Percentiles rank a stretch among this genome's conserved stretches.
These are phyloP conservation scores for Poecilia latipinna DNA, from an alignment of 2,113 vertebrate genomes.

Conservation along the genomic window DNA sequence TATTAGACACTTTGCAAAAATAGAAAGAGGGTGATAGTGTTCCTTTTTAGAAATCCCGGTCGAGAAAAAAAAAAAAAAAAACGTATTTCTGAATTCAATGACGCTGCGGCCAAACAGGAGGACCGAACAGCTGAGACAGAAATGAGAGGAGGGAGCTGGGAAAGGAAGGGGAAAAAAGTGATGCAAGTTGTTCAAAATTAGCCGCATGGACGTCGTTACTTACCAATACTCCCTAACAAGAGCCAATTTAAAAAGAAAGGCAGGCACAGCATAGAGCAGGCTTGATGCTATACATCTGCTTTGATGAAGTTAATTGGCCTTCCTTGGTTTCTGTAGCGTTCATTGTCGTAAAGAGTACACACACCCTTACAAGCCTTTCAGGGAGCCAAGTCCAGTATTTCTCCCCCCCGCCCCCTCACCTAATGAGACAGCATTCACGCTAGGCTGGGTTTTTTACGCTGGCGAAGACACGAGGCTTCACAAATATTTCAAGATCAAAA, in stretches of 20 bases:
- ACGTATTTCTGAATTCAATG: conserved; percentile 50
- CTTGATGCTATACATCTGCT: not conserved
- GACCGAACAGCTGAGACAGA: conserved; percentile 55
- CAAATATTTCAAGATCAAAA: not conserved
- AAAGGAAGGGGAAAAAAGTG: conserved; percentile 59
- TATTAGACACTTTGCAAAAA: conserved; percentile 24
- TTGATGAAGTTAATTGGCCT: not conserved
- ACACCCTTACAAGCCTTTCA: not conserved
- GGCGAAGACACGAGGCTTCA: not conserved
- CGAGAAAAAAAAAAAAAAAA: conserved; percentile 15
- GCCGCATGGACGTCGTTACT: conserved; percentile 32
- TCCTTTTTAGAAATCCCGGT: conserved; percentile 48
- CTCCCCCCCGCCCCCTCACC: too few species aligned
- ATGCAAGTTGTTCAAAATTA: conserved; percentile 52
- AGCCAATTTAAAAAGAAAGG: conserved; percentile 17
- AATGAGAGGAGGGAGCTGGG: conserved; percentile 45
- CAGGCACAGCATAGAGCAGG: not conserved
- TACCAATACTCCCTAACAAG: conserved; percentile 17
- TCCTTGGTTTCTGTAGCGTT: not conserved
- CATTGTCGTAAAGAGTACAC: not conserved
- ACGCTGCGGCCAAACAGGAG: conserved; percentile 21
- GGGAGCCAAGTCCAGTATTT: not conserved
- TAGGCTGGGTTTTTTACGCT: not conserved
- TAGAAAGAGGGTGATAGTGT: conserved; percentile 28
- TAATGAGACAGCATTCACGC: not conserved